Evolutionary conservation across 2,888 invertebrate genomes (phyloP).

Genomic region (Campoplex capitator): DNA sequence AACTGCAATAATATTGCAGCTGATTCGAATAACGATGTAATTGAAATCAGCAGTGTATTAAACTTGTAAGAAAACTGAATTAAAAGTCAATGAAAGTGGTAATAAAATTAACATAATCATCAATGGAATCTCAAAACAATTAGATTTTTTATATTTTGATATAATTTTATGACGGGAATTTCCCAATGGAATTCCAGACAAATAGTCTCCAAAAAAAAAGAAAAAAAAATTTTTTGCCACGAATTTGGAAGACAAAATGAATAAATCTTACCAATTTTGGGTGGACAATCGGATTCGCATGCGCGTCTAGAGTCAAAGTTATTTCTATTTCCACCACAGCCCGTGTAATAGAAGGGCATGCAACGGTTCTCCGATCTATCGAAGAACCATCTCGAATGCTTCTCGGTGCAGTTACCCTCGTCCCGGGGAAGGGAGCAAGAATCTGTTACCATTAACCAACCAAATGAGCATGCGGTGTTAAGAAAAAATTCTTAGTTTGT

Average conservation of each 20-base stretch:
- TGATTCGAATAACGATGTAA: not conserved
- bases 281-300: slow-evolving; percentile 92
- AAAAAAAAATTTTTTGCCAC: not conserved
- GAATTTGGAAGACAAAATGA: slow-evolving; percentile 54
- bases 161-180: not conserved
- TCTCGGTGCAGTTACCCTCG: slow-evolving; percentile 91
- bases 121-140: not conserved
- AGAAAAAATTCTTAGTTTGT: slow-evolving; percentile 32
- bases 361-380: slow-evolving; percentile 93
- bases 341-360: slow-evolving; percentile 96
- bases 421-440: slow-evolving; percentile 91
- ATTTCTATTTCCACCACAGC: slow-evolving; percentile 96
- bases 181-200: not conserved
- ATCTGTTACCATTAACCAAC: slow-evolving; percentile 86
- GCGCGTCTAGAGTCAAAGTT: slow-evolving; percentile 90
- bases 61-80: not conserved
- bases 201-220: not conserved
- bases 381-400: slow-evolving; percentile 94
- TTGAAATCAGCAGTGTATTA: not conserved
- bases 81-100: not conserved
- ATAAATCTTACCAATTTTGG: slow-evolving; percentile 89
- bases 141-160: not conserved
- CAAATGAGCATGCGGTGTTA: slow-evolving; percentile 81
- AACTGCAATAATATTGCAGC: not conserved
- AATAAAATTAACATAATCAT: slow-evolving; percentile 55